Evolutionary conservation across 1,140 invertebrate species (phyloP).

Genomic region (Drosophila persimilis): DNA sequence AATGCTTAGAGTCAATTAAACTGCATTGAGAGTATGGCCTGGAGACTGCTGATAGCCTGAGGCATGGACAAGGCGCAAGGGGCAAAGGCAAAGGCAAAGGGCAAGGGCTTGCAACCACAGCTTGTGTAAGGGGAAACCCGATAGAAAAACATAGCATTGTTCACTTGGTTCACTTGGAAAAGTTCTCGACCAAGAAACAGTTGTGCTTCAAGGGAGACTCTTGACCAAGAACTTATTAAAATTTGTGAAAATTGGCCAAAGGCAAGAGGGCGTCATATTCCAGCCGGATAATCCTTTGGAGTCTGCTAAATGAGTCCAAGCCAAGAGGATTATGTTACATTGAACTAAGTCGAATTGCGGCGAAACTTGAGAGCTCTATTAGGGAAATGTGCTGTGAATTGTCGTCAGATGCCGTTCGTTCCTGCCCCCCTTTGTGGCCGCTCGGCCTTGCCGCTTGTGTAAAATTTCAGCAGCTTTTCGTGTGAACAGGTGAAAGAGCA

Average conservation of each 20-base stretch:
- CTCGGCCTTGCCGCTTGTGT: neutral
- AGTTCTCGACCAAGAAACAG: too few relatives aligned
- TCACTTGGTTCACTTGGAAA: neutral
- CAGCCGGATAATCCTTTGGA: too few relatives aligned
- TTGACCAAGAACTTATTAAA: too few relatives aligned
- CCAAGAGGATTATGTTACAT: neutral
- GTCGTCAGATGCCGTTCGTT: slow-evolving; percentile 1
- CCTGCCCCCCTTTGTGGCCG: neutral
- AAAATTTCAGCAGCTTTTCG: slow-evolving; percentile 40
- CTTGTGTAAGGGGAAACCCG: slow-evolving; percentile 7
- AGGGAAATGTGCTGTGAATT: slow-evolving; percentile 6
- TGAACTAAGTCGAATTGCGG: neutral
- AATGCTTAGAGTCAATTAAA: slow-evolving; percentile 79
- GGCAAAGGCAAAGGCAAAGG: neutral
- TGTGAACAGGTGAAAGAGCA: slow-evolving; percentile 17
- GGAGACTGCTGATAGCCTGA: too few relatives aligned
- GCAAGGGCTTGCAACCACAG: slow-evolving; percentile 13
- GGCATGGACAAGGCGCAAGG: too few relatives aligned
- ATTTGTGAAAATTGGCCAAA: too few relatives aligned
- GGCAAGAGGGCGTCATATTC: too few relatives aligned
- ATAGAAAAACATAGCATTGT: slow-evolving; percentile 6
- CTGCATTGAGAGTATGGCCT: slow-evolving; percentile 4
- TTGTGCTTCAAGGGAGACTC: too few relatives aligned
- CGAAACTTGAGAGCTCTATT: neutral
- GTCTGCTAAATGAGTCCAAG: too few relatives aligned